phyloP scores from a whole-genome alignment of 2,797 vertebrate genomes.

The Gallinago stenura region DNA sequence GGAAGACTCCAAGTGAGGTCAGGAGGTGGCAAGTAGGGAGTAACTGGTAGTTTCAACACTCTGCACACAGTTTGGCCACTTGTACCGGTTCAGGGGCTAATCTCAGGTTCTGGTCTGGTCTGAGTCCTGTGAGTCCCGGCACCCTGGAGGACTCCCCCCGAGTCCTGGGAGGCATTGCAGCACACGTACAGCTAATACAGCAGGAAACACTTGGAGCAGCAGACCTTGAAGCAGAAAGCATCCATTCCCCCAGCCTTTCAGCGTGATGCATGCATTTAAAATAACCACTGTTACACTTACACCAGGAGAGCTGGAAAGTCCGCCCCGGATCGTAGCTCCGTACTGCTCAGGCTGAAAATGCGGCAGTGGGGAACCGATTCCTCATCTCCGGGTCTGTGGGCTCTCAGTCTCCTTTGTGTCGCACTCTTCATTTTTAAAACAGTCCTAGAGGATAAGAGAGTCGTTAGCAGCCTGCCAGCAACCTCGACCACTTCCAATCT shows the following conservation, averaged over 20 bases:
- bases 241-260: slow-evolving; percentile 29
- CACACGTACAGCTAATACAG: slow-evolving; percentile 37
- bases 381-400: not conserved
- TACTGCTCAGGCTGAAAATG: slow-evolving; percentile 28
- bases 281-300: not conserved
- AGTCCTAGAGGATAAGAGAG: not conserved
- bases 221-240: slow-evolving; percentile 55
- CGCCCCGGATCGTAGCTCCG: not conserved
- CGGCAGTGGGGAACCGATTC: slow-evolving; percentile 23
- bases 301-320: not conserved
- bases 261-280: slow-evolving; percentile 38
- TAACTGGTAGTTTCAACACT: not conserved
- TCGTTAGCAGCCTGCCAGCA: not conserved
- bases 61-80: not conserved
- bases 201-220: slow-evolving; percentile 51
- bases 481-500: not conserved
- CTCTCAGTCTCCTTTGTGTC: slow-evolving; percentile 1
- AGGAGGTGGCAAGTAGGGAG: not conserved
- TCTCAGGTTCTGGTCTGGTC: slow-evolving; percentile 33
- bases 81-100: not conserved
- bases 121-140: slow-evolving; percentile 18
- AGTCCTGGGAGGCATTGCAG: slow-evolving; percentile 5
- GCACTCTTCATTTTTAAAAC: slow-evolving; percentile 24
- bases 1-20: not conserved
- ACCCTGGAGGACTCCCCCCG: not conserved